A percentile compares a stretch with the other conserved stretches of the same genome.
Conservation (phyloP, 2,888 invertebrate genomes). For the Mythimna impura region DNA sequence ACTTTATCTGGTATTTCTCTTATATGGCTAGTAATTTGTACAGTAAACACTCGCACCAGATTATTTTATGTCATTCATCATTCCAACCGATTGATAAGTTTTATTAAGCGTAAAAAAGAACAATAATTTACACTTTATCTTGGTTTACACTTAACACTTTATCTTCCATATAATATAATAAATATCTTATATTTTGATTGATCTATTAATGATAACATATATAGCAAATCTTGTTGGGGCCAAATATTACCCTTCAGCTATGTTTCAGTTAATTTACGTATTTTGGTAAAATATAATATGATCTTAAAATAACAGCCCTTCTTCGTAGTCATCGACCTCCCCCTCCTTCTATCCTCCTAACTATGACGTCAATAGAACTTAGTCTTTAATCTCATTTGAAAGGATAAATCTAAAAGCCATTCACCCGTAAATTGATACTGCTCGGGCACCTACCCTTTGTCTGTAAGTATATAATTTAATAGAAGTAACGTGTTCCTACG, state of each 20-base stretch:
- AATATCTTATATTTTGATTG: not conserved
- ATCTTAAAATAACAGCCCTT: conserved; percentile 12
- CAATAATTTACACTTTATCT: conserved; percentile 36
- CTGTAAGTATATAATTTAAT: conserved; percentile 30
- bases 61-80: conserved; percentile 29
- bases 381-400: conserved; percentile 65
- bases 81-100: conserved; percentile 25
- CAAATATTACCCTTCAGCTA: not conserved
- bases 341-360: not conserved
- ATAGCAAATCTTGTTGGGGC: not conserved
- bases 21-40: not conserved
- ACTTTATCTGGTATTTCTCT: not conserved
- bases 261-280: not conserved
- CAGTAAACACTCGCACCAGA: conserved; percentile 4
- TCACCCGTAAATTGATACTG: conserved; percentile 36
- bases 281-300: conserved; percentile 4
- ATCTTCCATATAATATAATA: conserved; percentile 6
- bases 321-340: conserved; percentile 42
- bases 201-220: not conserved
- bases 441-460: conserved; percentile 21
- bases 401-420: conserved; percentile 57
- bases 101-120: conserved; percentile 29
- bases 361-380: conserved; percentile 66
- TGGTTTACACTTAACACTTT: not conserved
- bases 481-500: conserved; percentile 14